Evolutionary conservation across 2,888 invertebrate species (phyloP), one percentile per base, ranked within the genome.

Genomic region (Heteromurus nitidus): DNA sequence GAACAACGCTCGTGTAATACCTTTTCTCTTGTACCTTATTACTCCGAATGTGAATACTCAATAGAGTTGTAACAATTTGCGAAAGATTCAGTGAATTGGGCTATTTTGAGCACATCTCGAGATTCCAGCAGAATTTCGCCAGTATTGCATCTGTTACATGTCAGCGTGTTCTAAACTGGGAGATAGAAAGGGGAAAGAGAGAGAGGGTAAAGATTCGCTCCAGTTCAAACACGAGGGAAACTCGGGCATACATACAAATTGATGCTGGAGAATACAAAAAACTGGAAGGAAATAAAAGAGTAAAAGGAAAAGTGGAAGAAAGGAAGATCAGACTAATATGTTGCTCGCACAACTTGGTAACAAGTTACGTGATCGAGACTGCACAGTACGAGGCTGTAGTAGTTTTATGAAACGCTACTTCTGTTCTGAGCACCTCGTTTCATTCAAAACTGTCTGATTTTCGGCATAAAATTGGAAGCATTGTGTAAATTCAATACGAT

Each of bases 11-110:
- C 11, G 47, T 47, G n/a, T n/a, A n/a, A 47, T 11, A 47, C n/a
- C 7, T 47, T 3, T 47, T 47, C 47, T 11, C n/a, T n/a, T n/a
- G 2, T 44, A 44, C 26, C 55, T 24, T 55, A 24, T 55, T 55
- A 7, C 55, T 44, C 2, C 24, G 3, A 55, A 13, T 55, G 18
- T 24, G 55, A 55, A 55, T 55, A 55, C 13, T 7, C 2, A 55
- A 55, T 24, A 26, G 26, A 11, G 24, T 13, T 26, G 13, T 20
- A 26, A 24, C 55, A 55, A 11, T 55, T 24, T 2, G 16, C n/a
- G 55, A 26, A 26, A 55, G 55, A 55, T 55, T 55, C 55, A 24
- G 26, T 2, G 55, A 24, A 50, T 55, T 55, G 55, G 26, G 26
- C n/a, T 55, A 24, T 55, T 26, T 26, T 22, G 26, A 24, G 7